Evolutionary conservation across 2,888 invertebrate species (phyloP).

Genomic region (Pocota personata): DNA sequence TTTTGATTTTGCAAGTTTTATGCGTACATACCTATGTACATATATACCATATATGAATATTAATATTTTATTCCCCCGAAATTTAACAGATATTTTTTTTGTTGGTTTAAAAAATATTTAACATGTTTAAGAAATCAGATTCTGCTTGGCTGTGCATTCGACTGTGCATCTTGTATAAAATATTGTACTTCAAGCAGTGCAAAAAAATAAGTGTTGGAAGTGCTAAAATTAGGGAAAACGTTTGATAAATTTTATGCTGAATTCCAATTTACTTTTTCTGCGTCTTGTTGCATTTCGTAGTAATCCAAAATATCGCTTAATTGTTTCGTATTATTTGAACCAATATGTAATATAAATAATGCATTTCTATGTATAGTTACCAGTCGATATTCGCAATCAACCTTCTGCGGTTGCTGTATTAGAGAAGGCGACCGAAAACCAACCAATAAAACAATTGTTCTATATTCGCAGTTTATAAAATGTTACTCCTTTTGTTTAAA

Average conservation of each 20-base stretch:
- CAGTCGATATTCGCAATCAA: slow-evolving; percentile 83
- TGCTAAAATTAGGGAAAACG: neutral
- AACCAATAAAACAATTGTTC: slow-evolving; percentile 79
- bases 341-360: slow-evolving; percentile 28
- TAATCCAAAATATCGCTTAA: neutral
- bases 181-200: slow-evolving; percentile 29
- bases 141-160: neutral
- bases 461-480: slow-evolving; percentile 36
- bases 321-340: neutral
- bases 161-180: neutral
- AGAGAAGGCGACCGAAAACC: slow-evolving; percentile 90
- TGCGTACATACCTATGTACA: neutral
- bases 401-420: slow-evolving; percentile 93
- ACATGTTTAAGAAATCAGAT: neutral
- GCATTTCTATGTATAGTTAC: slow-evolving; percentile 39
- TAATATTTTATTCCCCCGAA: neutral
- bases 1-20: neutral
- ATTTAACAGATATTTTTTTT: neutral
- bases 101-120: neutral
- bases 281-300: slow-evolving; percentile 5
- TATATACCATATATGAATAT: neutral
- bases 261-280: neutral
- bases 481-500: slow-evolving; percentile 40
- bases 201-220: slow-evolving; percentile 2
- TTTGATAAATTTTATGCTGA: neutral